phyloP scores from a whole-genome alignment of 2,888 invertebrate genomes.

The Xestia xanthographa region DNA sequence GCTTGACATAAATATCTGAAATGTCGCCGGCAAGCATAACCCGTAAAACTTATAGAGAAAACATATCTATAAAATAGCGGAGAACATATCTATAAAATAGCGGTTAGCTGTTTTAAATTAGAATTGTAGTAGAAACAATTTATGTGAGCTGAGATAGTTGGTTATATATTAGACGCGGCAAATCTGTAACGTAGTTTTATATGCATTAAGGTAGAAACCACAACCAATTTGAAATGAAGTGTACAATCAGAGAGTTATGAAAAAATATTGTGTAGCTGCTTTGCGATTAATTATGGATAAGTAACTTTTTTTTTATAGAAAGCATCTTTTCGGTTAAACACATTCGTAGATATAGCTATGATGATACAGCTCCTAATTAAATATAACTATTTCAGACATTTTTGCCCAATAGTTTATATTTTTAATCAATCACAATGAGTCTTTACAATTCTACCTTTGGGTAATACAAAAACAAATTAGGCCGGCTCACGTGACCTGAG shows the following conservation, averaged over 20 bases:
- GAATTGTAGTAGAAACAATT: conserved; percentile 25
- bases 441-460: neutral
- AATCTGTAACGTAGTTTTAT: conserved; percentile 19
- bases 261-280: neutral
- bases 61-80: conserved; percentile 17
- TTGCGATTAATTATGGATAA: neutral
- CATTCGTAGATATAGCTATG: too few relatives aligned
- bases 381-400: neutral
- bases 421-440: neutral
- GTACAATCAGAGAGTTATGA: conserved; percentile 10
- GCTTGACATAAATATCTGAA: conserved; percentile 30
- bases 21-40: conserved; percentile 16
- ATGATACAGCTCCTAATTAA: neutral
- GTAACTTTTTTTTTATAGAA: neutral
- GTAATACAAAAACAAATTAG: neutral
- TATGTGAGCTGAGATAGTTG: conserved; percentile 29
- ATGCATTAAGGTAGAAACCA: conserved; percentile 15
- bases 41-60: conserved; percentile 36
- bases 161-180: neutral
- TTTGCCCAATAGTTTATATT: neutral
- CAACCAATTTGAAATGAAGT: conserved; percentile 23
- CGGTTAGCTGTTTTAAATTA: conserved; percentile 33
- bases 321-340: conserved; percentile 12
- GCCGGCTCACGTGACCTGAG: neutral
- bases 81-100: too few relatives aligned